Evolutionary conservation across 2,888 invertebrate genomes (phyloP).

Genomic region (Pollenia griseotomentosa): DNA sequence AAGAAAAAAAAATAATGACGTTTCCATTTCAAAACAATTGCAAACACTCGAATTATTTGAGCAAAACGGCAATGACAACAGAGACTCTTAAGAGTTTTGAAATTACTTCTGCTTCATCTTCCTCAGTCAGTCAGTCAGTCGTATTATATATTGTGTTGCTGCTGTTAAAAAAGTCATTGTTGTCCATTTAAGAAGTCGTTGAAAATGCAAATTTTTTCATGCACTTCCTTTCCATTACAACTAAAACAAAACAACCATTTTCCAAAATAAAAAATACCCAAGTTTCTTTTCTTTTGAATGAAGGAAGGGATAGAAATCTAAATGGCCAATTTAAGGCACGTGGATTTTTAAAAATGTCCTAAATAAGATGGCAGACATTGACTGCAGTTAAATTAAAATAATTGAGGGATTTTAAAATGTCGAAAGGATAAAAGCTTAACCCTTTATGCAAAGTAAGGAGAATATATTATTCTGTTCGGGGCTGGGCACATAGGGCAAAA

Average conservation of each 20-base stretch:
- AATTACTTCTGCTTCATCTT: slow-evolving; percentile 57
- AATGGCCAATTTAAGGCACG: slow-evolving; percentile 59
- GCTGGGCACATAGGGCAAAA: no score
- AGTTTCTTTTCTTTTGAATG: slow-evolving; percentile 17
- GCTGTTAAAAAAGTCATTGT: slow-evolving; percentile 55
- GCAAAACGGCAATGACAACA: not conserved
- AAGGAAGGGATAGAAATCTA: slow-evolving; percentile 25
- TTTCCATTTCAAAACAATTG: slow-evolving; percentile 66
- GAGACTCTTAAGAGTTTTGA: slow-evolving; percentile 41
- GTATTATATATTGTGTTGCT: not conserved
- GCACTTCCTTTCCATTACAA: slow-evolving; percentile 53
- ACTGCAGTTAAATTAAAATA: not conserved
- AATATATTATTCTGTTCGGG: no score
- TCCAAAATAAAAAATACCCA: slow-evolving; percentile 17
- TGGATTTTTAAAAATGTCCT: slow-evolving; percentile 23
- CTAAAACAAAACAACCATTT: slow-evolving; percentile 53
- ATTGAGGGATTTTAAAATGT: no score
- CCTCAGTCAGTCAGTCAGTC: slow-evolving; percentile 1
- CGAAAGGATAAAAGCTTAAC: no score
- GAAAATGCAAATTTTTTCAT: slow-evolving; percentile 70
- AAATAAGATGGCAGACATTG: no score
- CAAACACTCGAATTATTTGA: slow-evolving; percentile 35
- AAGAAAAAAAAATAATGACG: slow-evolving; percentile 57
- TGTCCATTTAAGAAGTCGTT: slow-evolving; percentile 68
- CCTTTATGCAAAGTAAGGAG: no score